Conservation (phyloP, 2,797 vertebrate genomes). For the Peromyscus eremicus region DNA sequence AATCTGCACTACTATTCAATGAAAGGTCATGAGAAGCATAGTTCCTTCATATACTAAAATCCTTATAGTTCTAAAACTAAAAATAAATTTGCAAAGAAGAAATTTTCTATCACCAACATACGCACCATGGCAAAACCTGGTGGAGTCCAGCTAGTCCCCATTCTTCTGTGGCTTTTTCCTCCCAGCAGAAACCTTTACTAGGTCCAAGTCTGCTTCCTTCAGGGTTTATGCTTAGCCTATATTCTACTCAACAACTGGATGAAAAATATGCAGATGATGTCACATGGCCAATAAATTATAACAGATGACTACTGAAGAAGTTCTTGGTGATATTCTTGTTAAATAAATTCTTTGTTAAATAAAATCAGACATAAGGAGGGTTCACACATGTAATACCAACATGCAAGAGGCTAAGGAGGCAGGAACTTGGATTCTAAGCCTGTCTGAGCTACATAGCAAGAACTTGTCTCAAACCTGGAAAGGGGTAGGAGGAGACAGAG, state of each 20-base stretch:
- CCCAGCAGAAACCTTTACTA: neutral
- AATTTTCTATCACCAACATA: neutral
- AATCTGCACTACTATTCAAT: neutral
- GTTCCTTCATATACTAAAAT: constrained; percentile 31
- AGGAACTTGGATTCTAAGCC: neutral
- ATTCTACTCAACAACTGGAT: neutral
- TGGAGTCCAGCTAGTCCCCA: neutral
- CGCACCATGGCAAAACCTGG: neutral
- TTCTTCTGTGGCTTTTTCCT: neutral
- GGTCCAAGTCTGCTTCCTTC: neutral
- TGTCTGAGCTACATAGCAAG: neutral
- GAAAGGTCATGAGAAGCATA: constrained; percentile 2
- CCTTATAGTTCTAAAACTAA: constrained; percentile 31
- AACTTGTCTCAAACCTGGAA: neutral
- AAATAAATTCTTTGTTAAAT: constrained; percentile 31
- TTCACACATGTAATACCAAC: neutral
- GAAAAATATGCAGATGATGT: neutral
- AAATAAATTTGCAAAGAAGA: constrained; percentile 43
- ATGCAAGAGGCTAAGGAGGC: neutral
- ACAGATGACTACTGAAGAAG: neutral
- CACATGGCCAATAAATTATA: neutral
- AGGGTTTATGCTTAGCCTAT: neutral
- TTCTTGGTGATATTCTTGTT: neutral
- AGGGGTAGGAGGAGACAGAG: neutral
- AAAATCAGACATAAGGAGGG: neutral